Evolutionary conservation across 2,888 invertebrate species (phyloP), one percentile per base, ranked within the genome.

Genomic region (Diplolepis rosae): DNA sequence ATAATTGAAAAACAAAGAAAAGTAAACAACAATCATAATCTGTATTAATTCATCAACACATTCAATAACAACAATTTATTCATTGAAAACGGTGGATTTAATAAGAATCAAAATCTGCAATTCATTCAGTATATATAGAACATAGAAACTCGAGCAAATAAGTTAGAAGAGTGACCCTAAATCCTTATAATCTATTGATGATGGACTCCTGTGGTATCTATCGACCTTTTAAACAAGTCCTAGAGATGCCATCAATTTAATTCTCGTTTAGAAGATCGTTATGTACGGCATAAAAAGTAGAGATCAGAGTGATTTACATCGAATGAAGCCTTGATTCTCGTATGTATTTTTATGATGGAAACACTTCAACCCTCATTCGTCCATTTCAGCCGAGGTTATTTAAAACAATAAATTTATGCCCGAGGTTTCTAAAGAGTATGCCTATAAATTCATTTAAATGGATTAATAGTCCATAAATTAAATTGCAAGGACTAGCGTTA

Each of bases 261-360:
- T 65, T 51, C 51, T 65, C 48, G 50, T 69, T 50, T 65, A 69
- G 45, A 52, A 51, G 69, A 65, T 69, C 50, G 65, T 69, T 61
- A 51, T 27, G 27, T 5, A 15, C n/a, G 45, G 30, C 56, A 61
- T 56, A 68, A 61, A 32, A 32, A 69, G 50, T 61, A 18, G 30
- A 50, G 32, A 50, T 22, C 32, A 35, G 66, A 66, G 32, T 48
- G 69, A 69, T 69, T 69, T 69, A 69, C 69, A 54, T 65, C 39
- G 52, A 52, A 52, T 32, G 24, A 15, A 48, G 15, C n/a, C 68
- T 48, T 61, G 35, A 56, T 35, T 56, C 18, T 15, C 9, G 15
- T 54, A 24, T 35, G 22, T 39, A 56, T 35, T 7, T 35, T 15
- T 27, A 35, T 45, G 24, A 35, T 35, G 24, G 24, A 39, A 50